Percentiles rank a stretch among this genome's conserved stretches.
phyloP scores from a whole-genome alignment of 2,888 invertebrate species.

The Drosophila ustulata region DNA sequence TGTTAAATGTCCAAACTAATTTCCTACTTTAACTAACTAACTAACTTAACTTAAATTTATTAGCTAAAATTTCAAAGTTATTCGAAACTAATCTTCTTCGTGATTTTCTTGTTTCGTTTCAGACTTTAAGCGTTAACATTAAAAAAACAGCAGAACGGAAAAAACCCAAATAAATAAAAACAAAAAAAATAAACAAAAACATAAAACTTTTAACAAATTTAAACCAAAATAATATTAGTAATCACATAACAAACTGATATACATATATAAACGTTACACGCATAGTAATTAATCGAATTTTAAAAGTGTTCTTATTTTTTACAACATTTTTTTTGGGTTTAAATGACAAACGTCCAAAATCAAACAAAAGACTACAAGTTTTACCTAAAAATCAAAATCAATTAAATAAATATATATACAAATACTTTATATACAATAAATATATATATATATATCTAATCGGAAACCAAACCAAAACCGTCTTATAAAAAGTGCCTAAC shows the following conservation, averaged over 20 bases:
- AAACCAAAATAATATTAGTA: conserved; percentile 54
- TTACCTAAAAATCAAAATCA: conserved; percentile 11
- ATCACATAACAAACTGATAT: conserved; percentile 22
- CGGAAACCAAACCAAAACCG: conserved; percentile 74
- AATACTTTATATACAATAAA: conserved; percentile 15
- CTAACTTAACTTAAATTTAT: no score
- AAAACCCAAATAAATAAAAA: conserved; percentile 20
- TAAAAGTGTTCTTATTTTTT: conserved; percentile 36
- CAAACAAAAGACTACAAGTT: conserved; percentile 39
- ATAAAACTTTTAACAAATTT: conserved; percentile 37
- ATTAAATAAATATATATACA: conserved; percentile 18
- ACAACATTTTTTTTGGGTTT: conserved; percentile 25
- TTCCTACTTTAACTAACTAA: no score
- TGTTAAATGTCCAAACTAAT: no score
- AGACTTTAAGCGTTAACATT: conserved; percentile 27
- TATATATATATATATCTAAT: conserved; percentile 7
- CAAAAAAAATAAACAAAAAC: conserved; percentile 6
- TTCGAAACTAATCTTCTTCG: background rate
- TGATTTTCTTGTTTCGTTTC: conserved; percentile 12
- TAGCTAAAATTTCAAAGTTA: no score
- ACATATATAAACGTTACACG: conserved; percentile 31
- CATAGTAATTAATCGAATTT: conserved; percentile 48
- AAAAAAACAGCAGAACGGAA: conserved; percentile 25
- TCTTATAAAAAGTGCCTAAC: conserved; percentile 76
- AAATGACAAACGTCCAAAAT: conserved; percentile 45